These are phyloP conservation scores for Macrocentrus cingulum DNA, from an alignment of 1,140 invertebrate species.

Conservation along the genomic window DNA sequence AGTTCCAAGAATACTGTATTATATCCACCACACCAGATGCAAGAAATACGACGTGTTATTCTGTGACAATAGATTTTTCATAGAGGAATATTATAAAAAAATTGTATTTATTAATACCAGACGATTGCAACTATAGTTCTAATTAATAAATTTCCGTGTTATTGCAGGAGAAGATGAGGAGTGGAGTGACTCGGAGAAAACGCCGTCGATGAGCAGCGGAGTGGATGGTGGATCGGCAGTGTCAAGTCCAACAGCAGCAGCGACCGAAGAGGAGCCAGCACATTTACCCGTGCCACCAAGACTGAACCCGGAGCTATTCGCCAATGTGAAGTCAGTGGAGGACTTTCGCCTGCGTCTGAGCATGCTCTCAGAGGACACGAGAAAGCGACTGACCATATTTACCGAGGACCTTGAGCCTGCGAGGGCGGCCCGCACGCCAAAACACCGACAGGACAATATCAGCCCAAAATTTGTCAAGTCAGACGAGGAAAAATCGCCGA, in stretches of 20 bases:
- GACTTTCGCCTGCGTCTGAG: slow-evolving; percentile 48
- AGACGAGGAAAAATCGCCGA: slow-evolving; percentile 38
- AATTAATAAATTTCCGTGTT: too few species aligned
- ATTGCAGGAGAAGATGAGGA: slow-evolving; percentile 58
- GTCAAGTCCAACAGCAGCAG: slow-evolving; percentile 48
- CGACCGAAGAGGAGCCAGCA: slow-evolving; percentile 47
- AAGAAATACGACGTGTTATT: too few species aligned
- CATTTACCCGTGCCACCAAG: slow-evolving; percentile 45
- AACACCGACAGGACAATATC: slow-evolving; percentile 28
- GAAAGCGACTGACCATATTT: slow-evolving; percentile 46
- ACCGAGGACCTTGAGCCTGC: slow-evolving; percentile 50
- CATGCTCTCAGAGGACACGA: slow-evolving; percentile 50
- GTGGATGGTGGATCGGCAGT: slow-evolving; percentile 53
- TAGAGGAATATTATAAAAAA: too few species aligned
- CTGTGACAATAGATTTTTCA: too few species aligned
- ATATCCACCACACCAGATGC: too few species aligned
- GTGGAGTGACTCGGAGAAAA: slow-evolving; percentile 58
- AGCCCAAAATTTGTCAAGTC: slow-evolving; percentile 33
- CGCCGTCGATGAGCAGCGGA: slow-evolving; percentile 57
- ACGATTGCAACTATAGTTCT: too few species aligned
- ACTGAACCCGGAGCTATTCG: slow-evolving; percentile 35
- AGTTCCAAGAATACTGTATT: too few species aligned
- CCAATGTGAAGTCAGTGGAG: slow-evolving; percentile 41
- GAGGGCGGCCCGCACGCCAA: slow-evolving; percentile 12
- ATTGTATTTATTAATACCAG: too few species aligned